phyloP scores from a whole-genome alignment of 2,113 vertebrate genomes.

The Phylloscopus trochilus region DNA sequence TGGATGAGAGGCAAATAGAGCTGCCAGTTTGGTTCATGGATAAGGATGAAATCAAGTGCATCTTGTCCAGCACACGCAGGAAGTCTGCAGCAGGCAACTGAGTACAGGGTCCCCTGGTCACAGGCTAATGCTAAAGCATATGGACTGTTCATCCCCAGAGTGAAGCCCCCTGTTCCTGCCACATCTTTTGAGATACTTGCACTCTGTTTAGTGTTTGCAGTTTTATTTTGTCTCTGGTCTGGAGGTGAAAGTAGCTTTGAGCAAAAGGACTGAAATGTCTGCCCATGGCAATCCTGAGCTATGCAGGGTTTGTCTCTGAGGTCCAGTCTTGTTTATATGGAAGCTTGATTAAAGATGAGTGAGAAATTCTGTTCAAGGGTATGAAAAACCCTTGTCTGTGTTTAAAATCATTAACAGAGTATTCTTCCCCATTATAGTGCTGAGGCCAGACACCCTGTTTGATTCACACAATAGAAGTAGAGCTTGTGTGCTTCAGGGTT shows the following conservation, averaged over 20 bases:
- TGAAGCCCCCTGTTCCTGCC: background rate
- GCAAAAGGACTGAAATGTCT: background rate
- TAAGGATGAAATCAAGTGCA: background rate
- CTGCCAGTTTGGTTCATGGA: background rate
- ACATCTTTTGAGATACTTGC: background rate
- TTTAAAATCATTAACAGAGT: background rate
- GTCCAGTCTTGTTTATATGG: background rate
- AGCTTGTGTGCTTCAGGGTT: background rate
- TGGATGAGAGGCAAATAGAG: background rate
- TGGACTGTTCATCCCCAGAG: background rate
- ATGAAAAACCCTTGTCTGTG: background rate
- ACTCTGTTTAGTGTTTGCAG: background rate
- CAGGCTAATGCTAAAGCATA: background rate
- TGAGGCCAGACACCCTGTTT: background rate
- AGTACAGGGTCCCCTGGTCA: background rate
- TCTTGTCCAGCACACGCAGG: background rate
- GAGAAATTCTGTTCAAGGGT: background rate
- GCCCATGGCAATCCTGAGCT: background rate
- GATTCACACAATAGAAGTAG: background rate
- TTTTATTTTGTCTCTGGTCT: background rate
- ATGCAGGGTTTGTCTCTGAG: fast-evolving
- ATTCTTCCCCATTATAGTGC: background rate
- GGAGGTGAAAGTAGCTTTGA: background rate
- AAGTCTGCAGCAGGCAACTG: background rate
- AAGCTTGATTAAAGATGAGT: background rate